These are phyloP conservation scores for pig (Sus scrofa) DNA, from an alignment of 2,113 vertebrate genomes.

Conservation along the genomic window DNA sequence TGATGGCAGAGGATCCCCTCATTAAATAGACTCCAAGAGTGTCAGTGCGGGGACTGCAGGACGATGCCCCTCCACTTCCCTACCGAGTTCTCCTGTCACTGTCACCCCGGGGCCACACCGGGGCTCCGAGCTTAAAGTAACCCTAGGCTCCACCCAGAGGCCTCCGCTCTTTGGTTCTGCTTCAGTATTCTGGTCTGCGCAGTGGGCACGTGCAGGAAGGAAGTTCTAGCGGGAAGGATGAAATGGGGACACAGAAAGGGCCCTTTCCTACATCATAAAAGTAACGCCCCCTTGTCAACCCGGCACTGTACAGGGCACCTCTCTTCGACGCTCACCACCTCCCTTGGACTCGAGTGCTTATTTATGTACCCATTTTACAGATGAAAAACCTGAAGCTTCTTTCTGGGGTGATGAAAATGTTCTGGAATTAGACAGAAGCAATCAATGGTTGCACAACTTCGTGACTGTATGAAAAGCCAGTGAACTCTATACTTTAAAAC, in stretches of 20 bases:
- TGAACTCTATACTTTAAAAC: neutral
- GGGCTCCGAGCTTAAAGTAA: neutral
- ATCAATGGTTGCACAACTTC: neutral
- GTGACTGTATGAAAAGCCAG: neutral
- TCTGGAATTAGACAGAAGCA: neutral
- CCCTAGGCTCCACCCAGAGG: rapidly evolving
- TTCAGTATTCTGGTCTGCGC: neutral
- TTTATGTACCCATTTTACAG: neutral
- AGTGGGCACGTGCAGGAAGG: rapidly evolving
- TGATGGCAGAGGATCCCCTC: neutral
- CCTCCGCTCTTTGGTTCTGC: too few species aligned
- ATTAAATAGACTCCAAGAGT: neutral
- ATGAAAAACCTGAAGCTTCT: neutral
- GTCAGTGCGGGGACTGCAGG: neutral
- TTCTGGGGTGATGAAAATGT: neutral
- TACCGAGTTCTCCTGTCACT: neutral
- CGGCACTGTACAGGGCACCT: neutral
- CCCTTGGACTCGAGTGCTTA: neutral
- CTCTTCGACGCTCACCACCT: neutral
- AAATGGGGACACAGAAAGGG: neutral
- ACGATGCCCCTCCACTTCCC: neutral
- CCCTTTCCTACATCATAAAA: neutral
- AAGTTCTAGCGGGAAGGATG: neutral
- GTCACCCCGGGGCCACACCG: neutral
- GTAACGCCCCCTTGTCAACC: neutral